These are phyloP conservation scores for Scleropages formosus DNA, from an alignment of 2,797 vertebrate genomes.

Conservation along the genomic window DNA sequence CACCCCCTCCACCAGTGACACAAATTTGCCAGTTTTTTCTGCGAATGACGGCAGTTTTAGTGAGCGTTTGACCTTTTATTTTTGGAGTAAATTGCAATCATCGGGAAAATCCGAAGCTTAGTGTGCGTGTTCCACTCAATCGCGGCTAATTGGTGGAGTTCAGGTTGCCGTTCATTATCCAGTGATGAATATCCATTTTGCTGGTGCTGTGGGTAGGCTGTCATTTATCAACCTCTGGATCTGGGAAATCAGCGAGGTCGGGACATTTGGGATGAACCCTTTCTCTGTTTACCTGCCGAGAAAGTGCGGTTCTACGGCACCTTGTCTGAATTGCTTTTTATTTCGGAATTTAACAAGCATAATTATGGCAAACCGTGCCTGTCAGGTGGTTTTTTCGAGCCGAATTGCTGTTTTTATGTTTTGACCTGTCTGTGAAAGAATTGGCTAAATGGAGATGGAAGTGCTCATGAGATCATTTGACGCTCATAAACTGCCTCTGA, in stretches of 20 bases:
- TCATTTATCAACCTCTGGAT: slow-evolving; percentile 11
- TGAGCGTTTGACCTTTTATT: slow-evolving; percentile 28
- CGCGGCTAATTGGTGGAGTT: slow-evolving; percentile 54
- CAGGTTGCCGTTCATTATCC: slow-evolving; percentile 55
- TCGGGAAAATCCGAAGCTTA: slow-evolving; percentile 56
- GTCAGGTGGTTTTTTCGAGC: slow-evolving; percentile 36
- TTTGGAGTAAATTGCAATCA: slow-evolving; percentile 32
- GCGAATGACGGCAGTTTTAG: slow-evolving; percentile 16
- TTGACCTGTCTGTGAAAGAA: slow-evolving; percentile 21
- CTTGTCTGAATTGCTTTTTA: slow-evolving; percentile 47
- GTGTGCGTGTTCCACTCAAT: slow-evolving; percentile 16
- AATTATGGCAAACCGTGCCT: slow-evolving; percentile 51
- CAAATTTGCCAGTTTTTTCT: background rate
- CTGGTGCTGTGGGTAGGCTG: slow-evolving; percentile 25
- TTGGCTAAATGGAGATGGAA: slow-evolving; percentile 27
- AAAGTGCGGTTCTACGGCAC: slow-evolving; percentile 45
- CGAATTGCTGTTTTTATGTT: slow-evolving; percentile 26
- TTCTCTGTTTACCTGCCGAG: slow-evolving; percentile 51
- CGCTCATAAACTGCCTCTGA: slow-evolving; percentile 19
- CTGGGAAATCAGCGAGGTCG: slow-evolving; percentile 23
- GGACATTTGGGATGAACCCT: slow-evolving; percentile 10
- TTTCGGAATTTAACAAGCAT: slow-evolving; percentile 40
- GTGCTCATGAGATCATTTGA: slow-evolving; percentile 28
- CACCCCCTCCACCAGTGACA: background rate
- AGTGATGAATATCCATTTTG: slow-evolving; percentile 51